Base-by-base conservation (phyloP, 2,797 vertebrate genomes). In the Dicrostonyx torquatus region DNA sequence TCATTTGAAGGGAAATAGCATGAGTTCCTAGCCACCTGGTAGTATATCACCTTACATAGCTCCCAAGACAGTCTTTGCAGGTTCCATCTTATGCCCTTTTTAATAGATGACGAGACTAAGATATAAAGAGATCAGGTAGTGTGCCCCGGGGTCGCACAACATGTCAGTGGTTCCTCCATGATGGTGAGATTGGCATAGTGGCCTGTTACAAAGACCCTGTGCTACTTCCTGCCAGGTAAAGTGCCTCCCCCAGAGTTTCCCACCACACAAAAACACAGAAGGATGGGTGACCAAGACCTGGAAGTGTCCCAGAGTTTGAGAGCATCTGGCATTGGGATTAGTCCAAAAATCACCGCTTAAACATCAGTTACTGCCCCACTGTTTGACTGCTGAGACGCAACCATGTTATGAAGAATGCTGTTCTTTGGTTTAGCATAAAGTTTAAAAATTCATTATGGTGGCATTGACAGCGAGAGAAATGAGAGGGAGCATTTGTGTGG, bases 311-410 rank as follows among this genome's bases (percentile, higher is more conserved):
- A 94, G 58, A 75, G 24, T 86, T 93, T 92, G 50, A 78, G 88
- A 90, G 60, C 90, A 92, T 89, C 94, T 77, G 93, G 75, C 72
- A 80, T 79, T 87, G 72, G 64, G 22, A 87, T 60, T 48, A 62
- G 75, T 84, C 58, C 80, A 89, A 95, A 95, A 95, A 90, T 43
- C 50, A 72, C 73, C 60, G 15, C 89, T 88, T 87, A 79, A 94
- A 78, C 43, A 91, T 72, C 31, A 87, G 37, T 76, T 77, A 75
- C 76, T 72, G n/a, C 62, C 60, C 90, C 68, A 48, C 15, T 58
- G 40, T 80, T 87, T 96, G 53, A 64, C 90, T 60, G 72, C 64
- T 90, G 83, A 90, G 37, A 64, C 73, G 31, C 29, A 91, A 62
- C 72, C n/a, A 15, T 22, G 13, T 15, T 83, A 62, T 53, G 37